Percentiles rank a stretch among this genome's conserved stretches.
Evolutionary conservation across 1,140 invertebrate species (phyloP).

Genomic region (Telenomus remus): DNA sequence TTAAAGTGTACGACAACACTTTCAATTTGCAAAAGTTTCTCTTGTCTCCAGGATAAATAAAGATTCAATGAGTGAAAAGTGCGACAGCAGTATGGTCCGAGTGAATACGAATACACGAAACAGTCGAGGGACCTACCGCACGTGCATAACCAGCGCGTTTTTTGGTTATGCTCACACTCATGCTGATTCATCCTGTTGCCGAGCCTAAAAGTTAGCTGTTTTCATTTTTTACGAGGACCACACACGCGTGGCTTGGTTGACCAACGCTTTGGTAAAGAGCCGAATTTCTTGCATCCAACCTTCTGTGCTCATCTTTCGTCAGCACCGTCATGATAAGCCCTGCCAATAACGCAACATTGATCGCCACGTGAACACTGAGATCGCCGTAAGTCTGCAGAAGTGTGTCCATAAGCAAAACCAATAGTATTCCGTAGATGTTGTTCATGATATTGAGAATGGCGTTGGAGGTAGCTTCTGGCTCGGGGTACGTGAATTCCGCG

Average conservation of each 20-base stretch:
- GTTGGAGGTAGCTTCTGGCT: constrained; percentile 80
- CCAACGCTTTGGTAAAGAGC: constrained; percentile 33
- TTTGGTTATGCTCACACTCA: too few relatives aligned
- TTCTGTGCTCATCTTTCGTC: constrained; percentile 77
- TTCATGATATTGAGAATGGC: constrained; percentile 82
- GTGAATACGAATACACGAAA: too few relatives aligned
- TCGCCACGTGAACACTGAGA: constrained; percentile 66
- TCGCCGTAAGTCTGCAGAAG: constrained; percentile 64
- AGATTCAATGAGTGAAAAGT: too few relatives aligned
- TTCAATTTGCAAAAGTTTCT: too few relatives aligned
- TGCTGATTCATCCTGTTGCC: too few relatives aligned
- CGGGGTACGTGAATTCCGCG: constrained; percentile 84
- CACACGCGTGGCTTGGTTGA: constrained; percentile 1
- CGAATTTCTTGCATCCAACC: constrained; percentile 70
- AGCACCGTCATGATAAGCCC: constrained; percentile 77
- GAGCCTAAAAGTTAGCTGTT: background rate
- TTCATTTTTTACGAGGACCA: constrained; percentile 6
- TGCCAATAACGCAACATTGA: constrained; percentile 69
- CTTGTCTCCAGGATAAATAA: too few relatives aligned
- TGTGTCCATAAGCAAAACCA: constrained; percentile 71
- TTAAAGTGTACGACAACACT: too few relatives aligned
- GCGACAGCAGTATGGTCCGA: too few relatives aligned
- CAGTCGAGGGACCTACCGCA: too few relatives aligned
- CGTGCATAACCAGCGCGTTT: too few relatives aligned
- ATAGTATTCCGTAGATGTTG: constrained; percentile 79